These are phyloP conservation scores for Ptychodera flava DNA, from an alignment of 35 echinoderm and acorn worm genomes.

Conservation along the genomic window DNA sequence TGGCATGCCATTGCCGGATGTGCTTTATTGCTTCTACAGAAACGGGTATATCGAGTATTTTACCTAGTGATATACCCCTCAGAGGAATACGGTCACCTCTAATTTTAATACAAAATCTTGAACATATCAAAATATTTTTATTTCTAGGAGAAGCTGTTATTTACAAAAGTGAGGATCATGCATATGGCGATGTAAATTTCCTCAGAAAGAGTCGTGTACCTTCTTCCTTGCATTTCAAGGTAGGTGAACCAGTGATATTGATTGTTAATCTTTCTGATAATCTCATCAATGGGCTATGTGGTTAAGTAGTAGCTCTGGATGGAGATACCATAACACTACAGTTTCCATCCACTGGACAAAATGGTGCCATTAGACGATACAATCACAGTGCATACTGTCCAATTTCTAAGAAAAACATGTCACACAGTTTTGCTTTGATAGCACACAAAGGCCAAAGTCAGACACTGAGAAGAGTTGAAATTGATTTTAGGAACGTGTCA, in stretches of 20 bases:
- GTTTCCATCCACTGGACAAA: not conserved
- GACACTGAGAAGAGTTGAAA: not conserved
- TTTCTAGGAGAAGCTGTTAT: not conserved
- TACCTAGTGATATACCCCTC: not conserved
- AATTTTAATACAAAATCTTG: too few relatives aligned
- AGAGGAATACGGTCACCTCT: too few relatives aligned
- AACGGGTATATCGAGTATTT: not conserved
- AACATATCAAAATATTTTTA: too few relatives aligned
- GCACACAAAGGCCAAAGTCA: not conserved
- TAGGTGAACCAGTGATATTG: not conserved
- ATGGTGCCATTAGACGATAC: not conserved
- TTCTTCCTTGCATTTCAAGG: not conserved
- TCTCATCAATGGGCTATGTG: not conserved
- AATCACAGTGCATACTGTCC: not conserved
- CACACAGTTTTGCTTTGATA: too few relatives aligned
- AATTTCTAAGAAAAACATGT: not conserved
- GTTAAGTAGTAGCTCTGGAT: not conserved
- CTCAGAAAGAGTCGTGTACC: not conserved
- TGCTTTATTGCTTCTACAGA: not conserved
- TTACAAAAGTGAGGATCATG: not conserved
- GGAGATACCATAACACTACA: not conserved
- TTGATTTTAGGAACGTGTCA: not conserved
- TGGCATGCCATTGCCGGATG: not conserved
- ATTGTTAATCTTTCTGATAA: not conserved
- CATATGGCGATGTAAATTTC: not conserved